These are phyloP conservation scores for Apamea sordens DNA, from an alignment of 2,888 invertebrate genomes.

Conservation along the genomic window DNA sequence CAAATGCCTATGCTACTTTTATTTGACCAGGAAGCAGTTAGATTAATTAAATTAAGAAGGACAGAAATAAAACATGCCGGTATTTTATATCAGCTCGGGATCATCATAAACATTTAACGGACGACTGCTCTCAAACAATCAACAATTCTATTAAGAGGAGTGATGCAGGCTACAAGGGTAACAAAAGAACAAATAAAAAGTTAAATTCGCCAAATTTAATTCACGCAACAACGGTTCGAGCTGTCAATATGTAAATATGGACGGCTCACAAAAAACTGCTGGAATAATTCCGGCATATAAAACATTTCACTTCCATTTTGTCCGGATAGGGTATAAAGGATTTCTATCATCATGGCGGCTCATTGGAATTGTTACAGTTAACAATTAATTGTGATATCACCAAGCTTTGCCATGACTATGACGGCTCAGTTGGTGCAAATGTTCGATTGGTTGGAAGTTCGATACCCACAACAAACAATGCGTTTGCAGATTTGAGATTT, in stretches of 20 bases:
- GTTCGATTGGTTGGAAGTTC: background rate
- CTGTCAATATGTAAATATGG: slow-evolving; percentile 65
- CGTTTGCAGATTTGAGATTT: background rate
- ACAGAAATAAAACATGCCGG: background rate
- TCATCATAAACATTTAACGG: slow-evolving; percentile 2
- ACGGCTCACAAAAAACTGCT: slow-evolving; percentile 42
- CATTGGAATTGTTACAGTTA: background rate
- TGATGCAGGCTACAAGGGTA: slow-evolving; percentile 5
- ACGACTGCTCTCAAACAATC: background rate
- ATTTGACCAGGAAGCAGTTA: background rate
- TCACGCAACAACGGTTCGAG: slow-evolving; percentile 48
- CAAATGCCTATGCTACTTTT: background rate
- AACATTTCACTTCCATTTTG: slow-evolving; percentile 46
- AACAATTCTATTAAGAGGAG: slow-evolving; percentile 23
- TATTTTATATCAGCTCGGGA: background rate
- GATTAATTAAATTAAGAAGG: background rate
- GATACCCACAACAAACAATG: background rate
- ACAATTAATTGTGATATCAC: background rate
- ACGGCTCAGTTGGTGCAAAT: background rate
- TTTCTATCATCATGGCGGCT: slow-evolving; percentile 27
- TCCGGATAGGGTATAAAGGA: slow-evolving; percentile 29
- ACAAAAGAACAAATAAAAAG: slow-evolving; percentile 46
- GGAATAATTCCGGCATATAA: slow-evolving; percentile 46
- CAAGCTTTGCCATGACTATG: background rate
- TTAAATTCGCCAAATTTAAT: slow-evolving; percentile 56